Evolutionary conservation across 2,797 vertebrate genomes (phyloP), one percentile per base, ranked within the genome.

Genomic region (Parotocinclus haroldoi): DNA sequence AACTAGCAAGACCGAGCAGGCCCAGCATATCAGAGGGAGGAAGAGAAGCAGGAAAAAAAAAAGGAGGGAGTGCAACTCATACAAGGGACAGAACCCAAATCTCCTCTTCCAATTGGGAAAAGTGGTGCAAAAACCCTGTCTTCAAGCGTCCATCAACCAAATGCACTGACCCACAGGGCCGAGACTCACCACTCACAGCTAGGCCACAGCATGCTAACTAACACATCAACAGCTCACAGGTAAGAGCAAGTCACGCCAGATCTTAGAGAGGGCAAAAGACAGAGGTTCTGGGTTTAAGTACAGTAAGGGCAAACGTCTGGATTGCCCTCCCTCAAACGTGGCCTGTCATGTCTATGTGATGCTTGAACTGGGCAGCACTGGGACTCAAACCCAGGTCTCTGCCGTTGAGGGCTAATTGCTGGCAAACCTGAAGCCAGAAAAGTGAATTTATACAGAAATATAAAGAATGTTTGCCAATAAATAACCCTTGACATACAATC

Each of bases 81-180:
- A 72, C 69, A 78, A 75, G 64, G 38, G 36, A 72, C 17, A 70
- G 52, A 72, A 50, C 59, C 51, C 59, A 72, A 55, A 74, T 39
- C 84, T 65, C 44, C 37, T 72, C 66, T 70, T 69, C 27, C 59
- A 58, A 63, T 3, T 65, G 53, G 68, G 45, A 46, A 70, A 75
- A 70, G 75, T 78, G 69, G 77, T 74, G 80, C 81, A 84, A 85
- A 70, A 78, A 66, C 71, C 63, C 57, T 70, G 62, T 69, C 55
- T 64, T 66, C 64, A 73, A 67, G 67, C 68, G 63, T 74, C 72
- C 71, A 70, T 77, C 90, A 94, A 94, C 91, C 91, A 95, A 94
- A 95, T 94, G 93, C 94, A 94, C 93, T 93, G 92, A 91, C 90
- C 84, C 85, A 50, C 64, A 81, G 78, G 78, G 71, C 87, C 84